Conservation (phyloP, 2,113 vertebrate species). For the Pteruthius melanotis region DNA sequence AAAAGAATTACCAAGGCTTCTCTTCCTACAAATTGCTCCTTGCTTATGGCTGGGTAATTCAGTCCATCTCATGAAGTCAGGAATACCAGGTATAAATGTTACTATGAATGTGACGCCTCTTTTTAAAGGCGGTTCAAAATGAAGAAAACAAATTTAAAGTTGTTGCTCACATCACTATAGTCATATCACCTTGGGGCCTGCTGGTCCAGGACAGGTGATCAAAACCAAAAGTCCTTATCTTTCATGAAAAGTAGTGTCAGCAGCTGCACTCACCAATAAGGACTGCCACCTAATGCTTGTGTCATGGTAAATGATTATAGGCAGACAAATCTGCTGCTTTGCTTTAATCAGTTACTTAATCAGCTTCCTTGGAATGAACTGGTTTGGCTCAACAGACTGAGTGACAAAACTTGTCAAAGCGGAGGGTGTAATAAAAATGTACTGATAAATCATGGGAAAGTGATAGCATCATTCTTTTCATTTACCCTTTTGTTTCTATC, state of each 20-base stretch:
- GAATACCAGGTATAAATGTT: neutral
- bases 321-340: slow-evolving; percentile 11
- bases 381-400: slow-evolving; percentile 35
- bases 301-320: slow-evolving; percentile 7
- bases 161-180: no score
- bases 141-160: neutral
- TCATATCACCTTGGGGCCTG: neutral
- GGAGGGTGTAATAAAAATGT: slow-evolving; percentile 41
- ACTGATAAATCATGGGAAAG: slow-evolving; percentile 41
- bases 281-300: neutral
- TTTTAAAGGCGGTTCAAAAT: neutral
- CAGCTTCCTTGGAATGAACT: slow-evolving; percentile 58
- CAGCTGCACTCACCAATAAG: neutral
- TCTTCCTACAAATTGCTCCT: neutral
- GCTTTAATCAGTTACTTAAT: slow-evolving; percentile 68
- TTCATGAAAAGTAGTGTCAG: neutral
- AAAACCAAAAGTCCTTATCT: neutral
- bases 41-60: neutral
- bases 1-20: neutral
- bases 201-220: neutral
- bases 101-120: neutral
- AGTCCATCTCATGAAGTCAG: neutral
- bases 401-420: slow-evolving; percentile 63
- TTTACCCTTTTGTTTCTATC: slow-evolving; percentile 59
- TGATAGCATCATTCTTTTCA: slow-evolving; percentile 53